Base-by-base conservation (phyloP, 1,140 invertebrate species). In the Hycleus phaleratus region DNA sequence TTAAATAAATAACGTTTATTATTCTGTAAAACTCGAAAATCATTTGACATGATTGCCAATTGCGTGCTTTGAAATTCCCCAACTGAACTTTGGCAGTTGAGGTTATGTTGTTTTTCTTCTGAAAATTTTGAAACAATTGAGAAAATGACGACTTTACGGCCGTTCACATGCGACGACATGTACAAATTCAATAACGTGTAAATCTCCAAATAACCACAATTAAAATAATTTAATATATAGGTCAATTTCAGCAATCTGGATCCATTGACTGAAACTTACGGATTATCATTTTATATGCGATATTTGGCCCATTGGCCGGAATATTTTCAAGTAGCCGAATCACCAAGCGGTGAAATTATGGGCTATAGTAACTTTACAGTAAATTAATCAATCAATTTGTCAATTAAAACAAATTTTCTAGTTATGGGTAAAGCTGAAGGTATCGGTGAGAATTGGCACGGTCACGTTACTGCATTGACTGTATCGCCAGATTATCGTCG, bases 391-490 rank as follows among this genome's bases (percentile, higher is more conserved):
- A 18, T 18, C 1, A 18, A 18, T 18, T 18, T 1, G 18, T 12
- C 46, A 49, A 6, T 24, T 18, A 38, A 26, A 7, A 25, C 10
- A 32, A 38, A 1, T 42, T 9, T 61, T 60, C 57, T 67, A 97
- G 94, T 99, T 47, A 99, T 99, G 95, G 97, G 95, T 32, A 99
- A 99, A 78, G 89, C 95, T 8, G 97, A 99, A 81, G 97, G 96
- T 0, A 82, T 85, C 68, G 86, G 87, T 57, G 91, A 97, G 69
- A 90, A 95, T 71, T 98, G 95, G 95, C 97, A 99, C 82, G 97
- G 97, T 1, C 97, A 99, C 78, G 96, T 99, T 2, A 98, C 97
- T 12, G 95, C 95, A 10, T 78, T 99, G 5, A 96, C 94, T 26
- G 94, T 99, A n/a, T 92, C 93, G 38, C 92, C 93, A 10, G 90